phyloP scores from a whole-genome alignment of 2,888 invertebrate species.

The Drosophila sordidapex region DNA sequence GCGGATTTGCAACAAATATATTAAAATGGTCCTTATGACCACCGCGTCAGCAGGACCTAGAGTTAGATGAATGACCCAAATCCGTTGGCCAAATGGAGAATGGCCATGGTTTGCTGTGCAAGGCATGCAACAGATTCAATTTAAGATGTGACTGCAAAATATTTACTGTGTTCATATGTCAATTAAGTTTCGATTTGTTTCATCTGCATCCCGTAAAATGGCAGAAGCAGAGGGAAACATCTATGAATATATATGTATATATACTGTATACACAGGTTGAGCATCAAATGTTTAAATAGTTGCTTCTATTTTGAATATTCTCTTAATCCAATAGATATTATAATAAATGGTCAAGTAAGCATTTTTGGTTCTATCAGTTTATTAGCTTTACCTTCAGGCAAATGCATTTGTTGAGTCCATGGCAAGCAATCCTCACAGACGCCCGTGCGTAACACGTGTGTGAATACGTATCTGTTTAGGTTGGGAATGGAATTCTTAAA shows the following conservation, averaged over 20 bases:
- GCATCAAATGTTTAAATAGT: neutral
- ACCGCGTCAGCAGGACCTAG: conserved; percentile 12
- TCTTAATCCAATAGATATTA: neutral
- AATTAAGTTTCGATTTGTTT: neutral
- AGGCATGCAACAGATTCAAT: conserved; percentile 18
- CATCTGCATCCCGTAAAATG: neutral
- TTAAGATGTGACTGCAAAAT: conserved; percentile 9
- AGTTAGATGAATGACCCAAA: conserved; percentile 64
- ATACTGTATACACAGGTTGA: neutral
- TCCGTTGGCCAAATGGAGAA: conserved; percentile 45
- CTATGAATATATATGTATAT: neutral
- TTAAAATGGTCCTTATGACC: conserved; percentile 61
- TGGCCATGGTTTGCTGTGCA: conserved; percentile 53
- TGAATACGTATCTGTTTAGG: neutral
- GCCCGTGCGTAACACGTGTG: neutral
- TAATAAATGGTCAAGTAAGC: neutral
- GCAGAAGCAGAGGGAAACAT: neutral
- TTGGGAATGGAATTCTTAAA: neutral
- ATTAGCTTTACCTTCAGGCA: neutral
- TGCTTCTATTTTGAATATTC: neutral
- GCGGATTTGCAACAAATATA: conserved; percentile 64
- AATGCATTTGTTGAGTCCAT: neutral
- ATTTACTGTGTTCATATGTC: conserved; percentile 17
- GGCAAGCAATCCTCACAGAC: neutral
- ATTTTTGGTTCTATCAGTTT: neutral